phyloP scores from a whole-genome alignment of 2,888 invertebrate species.

The Quadroppia sp. region DNA sequence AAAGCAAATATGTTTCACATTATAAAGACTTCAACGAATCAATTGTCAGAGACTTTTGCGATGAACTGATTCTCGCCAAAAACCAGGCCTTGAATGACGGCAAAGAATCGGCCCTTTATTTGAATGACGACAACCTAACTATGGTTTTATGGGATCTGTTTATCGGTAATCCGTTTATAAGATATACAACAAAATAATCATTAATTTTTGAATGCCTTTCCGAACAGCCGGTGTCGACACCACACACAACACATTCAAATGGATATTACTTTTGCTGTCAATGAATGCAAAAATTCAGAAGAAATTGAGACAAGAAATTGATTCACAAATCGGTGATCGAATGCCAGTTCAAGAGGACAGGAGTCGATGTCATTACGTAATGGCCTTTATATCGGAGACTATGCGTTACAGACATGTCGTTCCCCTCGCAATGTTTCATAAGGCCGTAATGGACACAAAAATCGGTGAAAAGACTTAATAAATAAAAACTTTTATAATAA shows the following conservation, averaged over 20 bases:
- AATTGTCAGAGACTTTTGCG: slow-evolving; percentile 1
- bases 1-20: not conserved
- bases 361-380: not conserved
- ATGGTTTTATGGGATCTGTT: slow-evolving; percentile 19
- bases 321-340: not conserved
- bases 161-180: no score
- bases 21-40: not conserved
- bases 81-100: not conserved
- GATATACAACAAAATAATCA: no score
- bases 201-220: no score
- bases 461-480: not conserved
- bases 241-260: not conserved
- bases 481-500: not conserved
- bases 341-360: not conserved
- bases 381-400: slow-evolving; percentile 27
- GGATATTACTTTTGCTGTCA: slow-evolving; percentile 11
- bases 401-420: not conserved
- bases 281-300: not conserved
- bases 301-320: slow-evolving; percentile 17
- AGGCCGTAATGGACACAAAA: not conserved
- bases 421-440: not conserved
- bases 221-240: slow-evolving; percentile 39
- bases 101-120: not conserved
- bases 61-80: not conserved
- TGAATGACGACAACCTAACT: not conserved